Evolutionary conservation across 2,113 vertebrate genomes (phyloP), one percentile per base, ranked within the genome.

Genomic region (Hyperopisus bebe): DNA sequence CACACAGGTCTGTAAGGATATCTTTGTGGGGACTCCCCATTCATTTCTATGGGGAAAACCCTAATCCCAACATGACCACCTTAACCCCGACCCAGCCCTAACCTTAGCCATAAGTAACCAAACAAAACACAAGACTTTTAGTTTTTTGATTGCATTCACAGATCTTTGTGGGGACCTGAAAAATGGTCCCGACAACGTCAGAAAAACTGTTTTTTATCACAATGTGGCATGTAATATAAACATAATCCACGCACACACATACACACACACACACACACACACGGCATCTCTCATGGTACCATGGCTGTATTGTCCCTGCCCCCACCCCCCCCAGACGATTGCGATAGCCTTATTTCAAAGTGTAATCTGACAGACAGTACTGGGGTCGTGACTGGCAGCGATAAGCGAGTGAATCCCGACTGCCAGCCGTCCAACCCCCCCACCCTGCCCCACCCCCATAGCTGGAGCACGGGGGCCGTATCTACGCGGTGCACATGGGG

Each of bases 311-410:
- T 24, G 39, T 27, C 15, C 15, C 51, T 9, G 17, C 53, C 42
- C 55, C 21, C n/a, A n/a, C n/a, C 89, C 91, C 85, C 88, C 88
- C 87, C 90, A 90, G 3, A 2, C 90, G 86, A 90, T 91, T 17
- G 90, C 53, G 27, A 88, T 91, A 90, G 0, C 39, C 48, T 90
- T 88, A 88, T 86, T 91, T 92, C 10, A 90, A 83, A 93, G 90
- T 90, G 44, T 24, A 91, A 89, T 24, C 21, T 90, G 46, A 92
- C 92, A 74, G 91, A 93, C 89, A 92, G 35, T 89, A 92, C 74
- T 91, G 47, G 24, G 31, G 84, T 92, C 88, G 93, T 91, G 92
- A 48, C 7, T 44, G 55, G 91, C 58, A 53, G 27, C 89, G 44
- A 88, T 6, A 91, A 90, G 90, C 80, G 83, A 8, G 88, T 70